Base-by-base conservation (phyloP, 64 coral and sea anemone species). In the Stichodactyla mertensii region DNA sequence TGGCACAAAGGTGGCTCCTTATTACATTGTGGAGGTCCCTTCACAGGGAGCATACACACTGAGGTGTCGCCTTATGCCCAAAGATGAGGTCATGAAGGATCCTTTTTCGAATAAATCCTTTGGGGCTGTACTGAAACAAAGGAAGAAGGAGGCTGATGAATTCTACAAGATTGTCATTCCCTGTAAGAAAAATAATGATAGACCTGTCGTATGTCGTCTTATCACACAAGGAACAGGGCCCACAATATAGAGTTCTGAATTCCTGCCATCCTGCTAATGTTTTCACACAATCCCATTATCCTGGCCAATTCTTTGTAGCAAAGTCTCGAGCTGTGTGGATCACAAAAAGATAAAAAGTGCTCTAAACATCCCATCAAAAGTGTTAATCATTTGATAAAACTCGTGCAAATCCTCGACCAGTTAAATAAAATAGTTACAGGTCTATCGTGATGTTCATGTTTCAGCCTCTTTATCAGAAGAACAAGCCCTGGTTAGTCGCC, bases 91-190 rank as follows among this genome's bases (percentile, higher is more conserved):
- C 18, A 81, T 93, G 22, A 88, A 23, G n/a, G 61, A 71, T 7
- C 94, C 94, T 54, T 97, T 94, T 84, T 87, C 83, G 61, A 80
- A 90, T 28, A 87, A 87, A n/a, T 86, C 87, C 79, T 98, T 98
- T 94, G 88, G 89, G 61, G 95, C 84, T 22, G 55, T 94, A 19
- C 14, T 98, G 18, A 80, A 98, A 22, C 89, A 55, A 61, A 88
- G 95, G 58, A 82, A 87, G 14, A 94, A 88, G 62, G 95, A 98
- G 74, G 90, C 89, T 36, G 90, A 98, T 56, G 87, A 94, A 18
- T 98, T 98, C 52, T 98, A 98, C 71, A 69, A 90, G 11, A 84
- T 87, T 52, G 92, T 87, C 59, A 98, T 98, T 84, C 92, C 95
- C 85, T 66, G 95, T 98, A 82, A 86, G 54, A 22, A 28, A 54